Evolutionary conservation across 2,888 invertebrate genomes (phyloP).

Genomic region (Synanthedon andrenaeformis): DNA sequence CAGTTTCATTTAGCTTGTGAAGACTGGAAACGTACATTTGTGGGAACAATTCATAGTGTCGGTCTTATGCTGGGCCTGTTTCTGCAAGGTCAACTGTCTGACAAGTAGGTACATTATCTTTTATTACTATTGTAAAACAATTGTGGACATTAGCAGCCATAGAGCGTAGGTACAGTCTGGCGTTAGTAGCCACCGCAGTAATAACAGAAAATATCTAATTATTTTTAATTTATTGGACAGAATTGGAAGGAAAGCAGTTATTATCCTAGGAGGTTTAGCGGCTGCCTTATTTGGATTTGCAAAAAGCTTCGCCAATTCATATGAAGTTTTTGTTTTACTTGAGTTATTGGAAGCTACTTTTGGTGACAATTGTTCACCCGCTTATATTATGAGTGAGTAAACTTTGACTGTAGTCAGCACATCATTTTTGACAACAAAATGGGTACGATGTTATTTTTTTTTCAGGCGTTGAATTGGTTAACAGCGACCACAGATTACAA

Average conservation of each 20-base stretch:
- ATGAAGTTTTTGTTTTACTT: constrained; percentile 62
- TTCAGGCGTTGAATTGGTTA: constrained; percentile 49
- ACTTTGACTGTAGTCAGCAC: not conserved
- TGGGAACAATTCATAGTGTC: constrained; percentile 63
- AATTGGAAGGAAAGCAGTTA: constrained; percentile 66
- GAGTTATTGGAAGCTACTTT: constrained; percentile 65
- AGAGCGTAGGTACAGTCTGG: no score
- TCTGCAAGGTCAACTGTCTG: constrained; percentile 67
- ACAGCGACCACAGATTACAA: constrained; percentile 18
- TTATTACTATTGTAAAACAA: not conserved
- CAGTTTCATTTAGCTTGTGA: constrained; percentile 26
- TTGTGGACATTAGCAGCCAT: no score
- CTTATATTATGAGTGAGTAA: constrained; percentile 19
- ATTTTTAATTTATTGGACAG: constrained; percentile 9
- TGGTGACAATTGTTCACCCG: constrained; percentile 20
- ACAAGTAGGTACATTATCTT: constrained; percentile 27
- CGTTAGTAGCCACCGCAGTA: no score
- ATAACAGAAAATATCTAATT: no score
- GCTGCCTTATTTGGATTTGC: constrained; percentile 64
- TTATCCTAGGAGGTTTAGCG: constrained; percentile 60
- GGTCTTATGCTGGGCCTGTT: constrained; percentile 69
- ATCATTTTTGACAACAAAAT: not conserved
- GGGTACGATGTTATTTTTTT: constrained; percentile 3
- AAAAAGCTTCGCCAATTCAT: constrained; percentile 66
- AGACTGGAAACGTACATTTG: constrained; percentile 53